Percentiles rank a stretch among this genome's conserved stretches.
phyloP scores from a whole-genome alignment of 2,888 invertebrate species.

The Dilophus febrilis region DNA sequence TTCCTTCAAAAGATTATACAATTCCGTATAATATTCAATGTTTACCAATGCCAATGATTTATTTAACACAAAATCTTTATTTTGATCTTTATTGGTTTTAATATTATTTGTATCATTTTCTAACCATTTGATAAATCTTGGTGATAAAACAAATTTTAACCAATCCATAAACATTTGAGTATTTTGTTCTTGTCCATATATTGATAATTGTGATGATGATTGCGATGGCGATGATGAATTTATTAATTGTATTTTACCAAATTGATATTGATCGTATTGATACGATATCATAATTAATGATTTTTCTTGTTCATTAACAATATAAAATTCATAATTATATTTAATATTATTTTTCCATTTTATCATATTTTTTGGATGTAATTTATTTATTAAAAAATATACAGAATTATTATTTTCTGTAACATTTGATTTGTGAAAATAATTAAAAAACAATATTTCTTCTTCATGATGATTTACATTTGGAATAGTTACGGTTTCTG shows the following conservation, averaged over 20 bases:
- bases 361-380: not conserved
- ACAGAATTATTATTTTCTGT: too few relatives aligned
- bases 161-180: constrained; percentile 9
- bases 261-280: too few relatives aligned
- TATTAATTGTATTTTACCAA: too few relatives aligned
- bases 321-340: not conserved
- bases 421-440: too few relatives aligned
- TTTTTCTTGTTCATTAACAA: too few relatives aligned
- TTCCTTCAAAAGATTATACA: constrained; percentile 56
- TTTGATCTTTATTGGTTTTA: constrained; percentile 32
- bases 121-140: constrained; percentile 26
- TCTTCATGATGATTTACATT: too few relatives aligned
- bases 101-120: constrained; percentile 41
- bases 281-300: too few relatives aligned
- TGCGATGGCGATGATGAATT: too few relatives aligned
- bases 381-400: not conserved
- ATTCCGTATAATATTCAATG: constrained; percentile 46
- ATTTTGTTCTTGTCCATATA: too few relatives aligned
- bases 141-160: constrained; percentile 18
- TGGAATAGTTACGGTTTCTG: too few relatives aligned
- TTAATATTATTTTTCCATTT: not conserved
- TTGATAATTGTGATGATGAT: too few relatives aligned
- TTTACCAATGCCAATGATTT: constrained; percentile 49
- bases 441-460: too few relatives aligned
- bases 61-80: constrained; percentile 18